Evolutionary conservation across 2,888 invertebrate genomes (phyloP).

Genomic region (Ctenicera cuprea): DNA sequence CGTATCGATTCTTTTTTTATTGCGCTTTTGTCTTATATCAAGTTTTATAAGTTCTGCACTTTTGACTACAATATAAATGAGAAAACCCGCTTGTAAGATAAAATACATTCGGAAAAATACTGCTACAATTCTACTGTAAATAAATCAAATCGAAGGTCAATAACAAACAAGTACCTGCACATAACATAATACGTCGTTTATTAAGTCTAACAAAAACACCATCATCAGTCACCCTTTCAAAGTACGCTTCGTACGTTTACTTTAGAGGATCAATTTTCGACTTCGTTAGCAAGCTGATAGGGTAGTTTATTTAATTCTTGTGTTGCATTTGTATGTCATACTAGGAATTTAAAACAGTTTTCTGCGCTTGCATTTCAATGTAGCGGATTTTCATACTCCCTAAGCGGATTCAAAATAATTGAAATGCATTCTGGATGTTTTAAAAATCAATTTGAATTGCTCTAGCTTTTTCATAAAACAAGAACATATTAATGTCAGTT

Average conservation of each 20-base stretch:
- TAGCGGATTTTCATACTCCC: slow-evolving; percentile 14
- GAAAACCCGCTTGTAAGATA: background rate
- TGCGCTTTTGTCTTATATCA: slow-evolving; percentile 34
- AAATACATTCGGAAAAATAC: slow-evolving; percentile 1
- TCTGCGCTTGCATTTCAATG: slow-evolving; percentile 31
- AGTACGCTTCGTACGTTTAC: background rate
- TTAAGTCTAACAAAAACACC: slow-evolving; percentile 15
- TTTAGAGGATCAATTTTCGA: slow-evolving; percentile 13
- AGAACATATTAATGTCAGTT: background rate
- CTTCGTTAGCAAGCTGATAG: slow-evolving; percentile 7
- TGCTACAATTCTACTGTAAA: too few relatives aligned
- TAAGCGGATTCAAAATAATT: slow-evolving; percentile 30
- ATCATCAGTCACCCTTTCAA: slow-evolving; percentile 14
- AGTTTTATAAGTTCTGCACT: slow-evolving; percentile 19
- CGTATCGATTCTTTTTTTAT: slow-evolving; percentile 24
- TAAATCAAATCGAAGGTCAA: background rate
- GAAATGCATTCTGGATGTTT: background rate
- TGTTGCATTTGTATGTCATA: too few relatives aligned
- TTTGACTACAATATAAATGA: slow-evolving; percentile 24
- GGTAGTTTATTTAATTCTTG: too few relatives aligned
- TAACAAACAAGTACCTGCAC: background rate
- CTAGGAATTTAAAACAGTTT: background rate
- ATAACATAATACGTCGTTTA: slow-evolving; percentile 17
- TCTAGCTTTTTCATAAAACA: background rate
- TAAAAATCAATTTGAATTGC: background rate